phyloP scores from a whole-genome alignment of 2,797 vertebrate species.

The Enteromius unitaeniatus region DNA sequence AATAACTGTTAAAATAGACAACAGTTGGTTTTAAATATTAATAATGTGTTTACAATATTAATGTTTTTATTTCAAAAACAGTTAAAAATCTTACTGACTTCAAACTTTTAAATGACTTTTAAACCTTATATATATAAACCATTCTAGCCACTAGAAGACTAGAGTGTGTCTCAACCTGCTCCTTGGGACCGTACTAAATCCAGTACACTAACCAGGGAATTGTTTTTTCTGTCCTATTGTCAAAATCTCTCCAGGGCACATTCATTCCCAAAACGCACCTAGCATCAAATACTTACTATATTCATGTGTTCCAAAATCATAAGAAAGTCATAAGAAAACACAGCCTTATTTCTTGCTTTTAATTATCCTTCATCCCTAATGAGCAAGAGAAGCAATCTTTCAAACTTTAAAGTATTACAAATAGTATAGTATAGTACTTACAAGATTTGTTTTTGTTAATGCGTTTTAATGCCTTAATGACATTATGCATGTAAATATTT shows the following conservation, averaged over 20 bases:
- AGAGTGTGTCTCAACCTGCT: background rate
- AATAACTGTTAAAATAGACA: background rate
- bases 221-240: background rate
- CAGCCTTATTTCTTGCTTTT: slow-evolving; percentile 6
- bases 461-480: background rate
- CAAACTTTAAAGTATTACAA: background rate
- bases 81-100: no score
- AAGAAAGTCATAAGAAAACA: background rate
- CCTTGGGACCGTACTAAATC: background rate
- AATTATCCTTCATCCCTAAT: background rate
- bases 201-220: background rate
- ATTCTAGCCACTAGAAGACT: background rate
- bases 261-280: background rate
- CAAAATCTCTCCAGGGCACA: background rate
- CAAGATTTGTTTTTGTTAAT: background rate
- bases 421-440: background rate
- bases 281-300: background rate
- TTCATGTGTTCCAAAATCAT: background rate
- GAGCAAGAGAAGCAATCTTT: slow-evolving; percentile 2
- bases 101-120: background rate
- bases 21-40: background rate
- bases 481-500: background rate
- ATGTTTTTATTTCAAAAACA: background rate
- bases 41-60: background rate
- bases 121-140: background rate